These are phyloP conservation scores for Colius striatus DNA, from an alignment of 2,113 vertebrate species.

Conservation along the genomic window DNA sequence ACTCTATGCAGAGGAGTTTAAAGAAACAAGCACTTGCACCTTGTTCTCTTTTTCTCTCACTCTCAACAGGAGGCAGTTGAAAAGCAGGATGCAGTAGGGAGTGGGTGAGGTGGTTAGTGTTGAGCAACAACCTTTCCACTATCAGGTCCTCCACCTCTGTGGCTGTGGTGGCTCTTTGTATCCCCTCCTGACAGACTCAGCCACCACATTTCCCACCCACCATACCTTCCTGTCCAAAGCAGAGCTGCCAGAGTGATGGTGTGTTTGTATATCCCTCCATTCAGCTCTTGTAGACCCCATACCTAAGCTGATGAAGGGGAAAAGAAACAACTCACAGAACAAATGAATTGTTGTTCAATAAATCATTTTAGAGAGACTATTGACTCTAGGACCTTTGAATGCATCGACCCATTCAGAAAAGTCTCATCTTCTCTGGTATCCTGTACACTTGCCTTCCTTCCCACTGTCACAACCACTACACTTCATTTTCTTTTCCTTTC, in stretches of 20 bases:
- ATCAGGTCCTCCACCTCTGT: neutral
- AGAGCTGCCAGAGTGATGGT: neutral
- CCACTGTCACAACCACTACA: constrained; percentile 37
- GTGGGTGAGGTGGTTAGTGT: neutral
- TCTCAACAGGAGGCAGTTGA: neutral
- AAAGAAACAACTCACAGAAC: neutral
- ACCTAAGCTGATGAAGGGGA: neutral
- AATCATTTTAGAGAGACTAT: constrained; percentile 47
- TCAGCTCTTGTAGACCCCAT: neutral
- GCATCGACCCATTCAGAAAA: constrained; percentile 55
- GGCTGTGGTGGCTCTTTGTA: neutral
- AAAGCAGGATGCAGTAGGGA: neutral
- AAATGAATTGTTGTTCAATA: constrained; percentile 55
- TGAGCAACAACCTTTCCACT: neutral
- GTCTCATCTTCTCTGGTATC: constrained; percentile 39
- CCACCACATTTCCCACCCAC: neutral
- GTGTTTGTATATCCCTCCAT: neutral
- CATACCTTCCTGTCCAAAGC: neutral
- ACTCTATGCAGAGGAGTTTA: neutral
- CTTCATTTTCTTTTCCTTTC: constrained; percentile 68
- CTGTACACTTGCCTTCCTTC: constrained; percentile 15
- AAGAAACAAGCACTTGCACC: neutral
- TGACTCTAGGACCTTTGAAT: constrained; percentile 45
- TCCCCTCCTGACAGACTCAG: neutral
- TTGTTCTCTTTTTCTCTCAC: neutral